A percentile compares a stretch with the other conserved stretches of the same genome.
phyloP scores from a whole-genome alignment of 2,113 vertebrate genomes.

The Oplegnathus fasciatus region DNA sequence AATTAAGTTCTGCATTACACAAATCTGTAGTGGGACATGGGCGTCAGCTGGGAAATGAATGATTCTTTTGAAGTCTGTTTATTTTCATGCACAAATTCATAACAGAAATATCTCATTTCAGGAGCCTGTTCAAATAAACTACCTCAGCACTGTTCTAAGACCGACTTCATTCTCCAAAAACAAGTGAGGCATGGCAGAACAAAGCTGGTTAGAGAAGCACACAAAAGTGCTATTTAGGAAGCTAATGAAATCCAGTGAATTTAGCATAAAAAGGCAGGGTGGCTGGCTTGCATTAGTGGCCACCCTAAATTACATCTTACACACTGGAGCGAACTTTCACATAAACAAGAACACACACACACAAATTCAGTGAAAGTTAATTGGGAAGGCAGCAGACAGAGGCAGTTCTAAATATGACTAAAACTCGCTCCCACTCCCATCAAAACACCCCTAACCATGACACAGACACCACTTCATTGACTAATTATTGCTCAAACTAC shows the following conservation, averaged over 20 bases:
- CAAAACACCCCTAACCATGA: background rate
- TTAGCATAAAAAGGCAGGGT: slow-evolving; percentile 1
- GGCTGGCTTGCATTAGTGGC: slow-evolving; percentile 3
- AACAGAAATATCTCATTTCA: slow-evolving; percentile 37
- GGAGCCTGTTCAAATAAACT: slow-evolving; percentile 30
- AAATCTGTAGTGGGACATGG: background rate
- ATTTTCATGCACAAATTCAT: slow-evolving; percentile 9
- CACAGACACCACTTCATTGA: background rate
- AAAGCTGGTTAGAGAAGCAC: slow-evolving; percentile 10
- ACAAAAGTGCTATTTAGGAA: slow-evolving; percentile 26
- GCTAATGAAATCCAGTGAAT: slow-evolving; percentile 38
- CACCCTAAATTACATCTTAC: slow-evolving; percentile 15
- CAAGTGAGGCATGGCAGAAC: background rate
- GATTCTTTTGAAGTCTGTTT: slow-evolving; percentile 33
- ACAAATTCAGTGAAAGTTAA: slow-evolving; percentile 17
- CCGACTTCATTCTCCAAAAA: slow-evolving; percentile 6
- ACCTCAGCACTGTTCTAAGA: background rate
- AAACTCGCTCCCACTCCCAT: background rate
- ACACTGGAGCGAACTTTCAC: background rate
- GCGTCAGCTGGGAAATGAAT: background rate
- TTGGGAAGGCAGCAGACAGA: slow-evolving; percentile 8
- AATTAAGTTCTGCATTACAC: background rate
- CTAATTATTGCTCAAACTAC: background rate
- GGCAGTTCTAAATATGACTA: background rate
- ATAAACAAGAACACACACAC: slow-evolving; percentile 13